Evolutionary conservation across 2,113 vertebrate genomes (phyloP), one percentile per base, ranked within the genome.

Genomic region (Pandion haliaetus): DNA sequence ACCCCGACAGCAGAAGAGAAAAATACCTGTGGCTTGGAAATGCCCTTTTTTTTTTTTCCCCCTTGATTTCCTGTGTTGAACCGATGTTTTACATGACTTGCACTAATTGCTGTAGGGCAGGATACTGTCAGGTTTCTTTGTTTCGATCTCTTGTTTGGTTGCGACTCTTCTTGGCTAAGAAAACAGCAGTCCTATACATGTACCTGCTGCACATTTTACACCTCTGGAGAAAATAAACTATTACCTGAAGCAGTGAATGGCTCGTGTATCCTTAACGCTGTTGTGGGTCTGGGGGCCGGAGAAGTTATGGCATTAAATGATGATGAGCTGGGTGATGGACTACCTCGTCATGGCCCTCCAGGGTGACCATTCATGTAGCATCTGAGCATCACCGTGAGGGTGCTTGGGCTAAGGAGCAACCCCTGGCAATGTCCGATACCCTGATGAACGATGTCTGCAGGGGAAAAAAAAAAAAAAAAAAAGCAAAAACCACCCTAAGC

Each of bases 171-270:
- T 95, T 71, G 86, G 79, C 90, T 96, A 78, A 76, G 47, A 55
- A 89, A 76, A 81, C 12, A 1, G 72, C 72, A 5, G 95, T 86
- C 83, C 91, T 96, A 61, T 95, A 96, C 88, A 92, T 52, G 8
- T 89, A 77, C 94, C 96, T 95, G 95, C 85, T 97, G 96, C 97
- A 97, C 97, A 96, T 96, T 83, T 89, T 92, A 86, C 95, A 96
- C 80, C 31, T 67, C 71, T 88, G 94, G 95, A 94, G 92, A 95
- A 96, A 97, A 97, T 97, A 97, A 97, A 97, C 83, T 94, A 34
- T 94, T 95, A 88, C 86, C 89, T 66, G 88, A 96, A 96, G 93
- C 66, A 31, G 7, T 17, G 74, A 76, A 69, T 72, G 76, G 14
- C 38, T 61, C 2, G 0, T 70, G 67, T 72, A 16, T 93, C 82